phyloP scores from a whole-genome alignment of 2,888 invertebrate genomes.

The Epistrophe grossulariae region DNA sequence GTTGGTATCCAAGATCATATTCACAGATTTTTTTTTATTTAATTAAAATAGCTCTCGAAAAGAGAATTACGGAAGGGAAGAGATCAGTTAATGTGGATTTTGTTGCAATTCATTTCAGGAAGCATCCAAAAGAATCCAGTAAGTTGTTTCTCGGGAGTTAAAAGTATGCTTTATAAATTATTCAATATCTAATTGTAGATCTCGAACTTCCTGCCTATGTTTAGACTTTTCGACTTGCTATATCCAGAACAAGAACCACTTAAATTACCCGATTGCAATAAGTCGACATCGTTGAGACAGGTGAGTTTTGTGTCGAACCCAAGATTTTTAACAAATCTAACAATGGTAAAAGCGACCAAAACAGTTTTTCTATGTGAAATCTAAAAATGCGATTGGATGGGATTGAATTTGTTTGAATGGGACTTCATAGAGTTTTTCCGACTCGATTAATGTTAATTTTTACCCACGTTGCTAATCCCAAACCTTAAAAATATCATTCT shows the following conservation, averaged over 20 bases:
- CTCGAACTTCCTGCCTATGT: conserved; percentile 94
- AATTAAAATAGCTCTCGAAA: conserved; percentile 85
- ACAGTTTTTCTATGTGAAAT: no score
- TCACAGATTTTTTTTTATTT: not conserved
- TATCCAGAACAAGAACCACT: conserved; percentile 96
- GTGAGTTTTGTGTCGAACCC: conserved; percentile 58
- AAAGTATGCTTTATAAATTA: not conserved
- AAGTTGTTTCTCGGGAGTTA: conserved; percentile 77
- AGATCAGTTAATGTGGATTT: conserved; percentile 99
- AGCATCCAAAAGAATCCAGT: conserved; percentile 97
- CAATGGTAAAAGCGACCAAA: no score
- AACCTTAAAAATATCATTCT: no score
- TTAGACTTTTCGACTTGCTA: conserved; percentile 94
- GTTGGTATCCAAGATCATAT: not conserved
- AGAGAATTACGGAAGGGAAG: conserved; percentile 94
- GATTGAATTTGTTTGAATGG: no score
- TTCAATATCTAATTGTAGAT: conserved; percentile 84
- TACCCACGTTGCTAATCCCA: no score
- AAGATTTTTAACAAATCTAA: no score
- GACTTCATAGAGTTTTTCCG: no score
- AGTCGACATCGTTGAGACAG: conserved; percentile 87
- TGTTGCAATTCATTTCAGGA: conserved; percentile 98
- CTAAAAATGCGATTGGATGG: no score
- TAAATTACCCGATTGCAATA: conserved; percentile 94
- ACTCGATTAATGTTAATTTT: no score